Evolutionary conservation across 2,113 vertebrate species (phyloP).

Genomic region (Alosa alosa): DNA sequence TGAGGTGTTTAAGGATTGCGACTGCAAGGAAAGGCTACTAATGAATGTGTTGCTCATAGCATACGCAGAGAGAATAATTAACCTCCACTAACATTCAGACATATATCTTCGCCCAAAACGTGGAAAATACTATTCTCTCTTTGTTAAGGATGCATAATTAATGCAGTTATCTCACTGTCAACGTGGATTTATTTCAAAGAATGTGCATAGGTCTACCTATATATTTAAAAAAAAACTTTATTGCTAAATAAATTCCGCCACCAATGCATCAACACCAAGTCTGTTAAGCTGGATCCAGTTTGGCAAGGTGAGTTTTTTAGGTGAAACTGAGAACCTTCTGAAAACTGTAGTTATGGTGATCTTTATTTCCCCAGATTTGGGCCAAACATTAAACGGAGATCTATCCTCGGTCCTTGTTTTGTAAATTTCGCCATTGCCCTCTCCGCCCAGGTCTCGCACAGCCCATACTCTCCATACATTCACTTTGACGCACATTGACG

Average conservation of each 20-base stretch:
- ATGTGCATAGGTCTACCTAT: background rate
- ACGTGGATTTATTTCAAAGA: background rate
- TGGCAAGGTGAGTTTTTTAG: background rate
- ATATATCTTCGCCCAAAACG: constrained; percentile 3
- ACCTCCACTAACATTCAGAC: constrained; percentile 7
- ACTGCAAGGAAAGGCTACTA: background rate
- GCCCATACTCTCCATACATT: background rate
- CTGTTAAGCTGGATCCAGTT: background rate
- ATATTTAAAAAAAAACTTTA: background rate
- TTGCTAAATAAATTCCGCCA: background rate
- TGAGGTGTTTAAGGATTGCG: constrained; percentile 10
- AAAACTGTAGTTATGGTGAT: background rate
- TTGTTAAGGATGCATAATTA: background rate
- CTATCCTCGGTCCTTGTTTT: background rate
- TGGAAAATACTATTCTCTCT: background rate
- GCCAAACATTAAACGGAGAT: background rate
- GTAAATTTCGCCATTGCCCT: background rate
- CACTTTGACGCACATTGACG: background rate
- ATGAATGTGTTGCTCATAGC: constrained; percentile 12
- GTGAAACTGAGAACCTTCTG: background rate
- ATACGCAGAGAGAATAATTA: background rate
- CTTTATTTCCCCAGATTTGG: background rate
- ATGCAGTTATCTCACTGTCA: background rate
- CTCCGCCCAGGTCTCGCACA: background rate
- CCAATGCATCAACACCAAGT: background rate